Evolutionary conservation across 2,888 invertebrate species (phyloP), one percentile per base, ranked within the genome.

Genomic region (Scelioninae gen. 1): DNA sequence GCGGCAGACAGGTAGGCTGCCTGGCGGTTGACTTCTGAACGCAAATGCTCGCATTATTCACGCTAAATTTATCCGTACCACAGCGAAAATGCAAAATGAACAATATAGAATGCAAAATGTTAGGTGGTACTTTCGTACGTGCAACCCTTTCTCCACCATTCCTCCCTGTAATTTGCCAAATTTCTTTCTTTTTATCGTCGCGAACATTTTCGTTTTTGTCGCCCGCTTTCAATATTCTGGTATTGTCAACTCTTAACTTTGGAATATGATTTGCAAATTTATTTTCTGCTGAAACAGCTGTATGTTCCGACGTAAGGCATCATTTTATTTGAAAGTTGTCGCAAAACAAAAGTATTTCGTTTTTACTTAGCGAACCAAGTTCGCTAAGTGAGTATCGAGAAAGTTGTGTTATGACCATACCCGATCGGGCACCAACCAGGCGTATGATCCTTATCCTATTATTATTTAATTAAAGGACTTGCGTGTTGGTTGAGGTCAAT

Each of bases 1-100:
- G 84, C 84, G 84, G 63, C 84, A 84, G 83, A 78, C 84, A 83
- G 78, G 80, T 80, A 79, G 75, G 60, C 63, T 55, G 78, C 38
- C 55, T 29, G 38, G 60, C 43, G 78, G 60, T 56, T 68, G 72
- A 79, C 85, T 75, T 78, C 62, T 55, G 63, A 86, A 86, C 87
- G 86, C 87, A 77, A 88, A 88, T 87, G 88, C 84, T 87, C 85
- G 84, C 86, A 88, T 90, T 90, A 90, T 90, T 90, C 89, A 90
- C 89, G 90, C 85, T 87, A 88, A 91, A 91, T 91, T 91, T 91
- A 88, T 85, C 88, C 87, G 77, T 55, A 75, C 84, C 77, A 66
- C 68, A 62, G 86, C 86, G 84, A 87, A 90, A 90, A 88, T 88
- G 88, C 84, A 87, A 87, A 89, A 89, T 87, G 87, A 81, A 79